Percentiles rank a stretch among this genome's conserved stretches.
These are phyloP conservation scores for Echiichthys vipera DNA, from an alignment of 2,797 vertebrate species.

Conservation along the genomic window DNA sequence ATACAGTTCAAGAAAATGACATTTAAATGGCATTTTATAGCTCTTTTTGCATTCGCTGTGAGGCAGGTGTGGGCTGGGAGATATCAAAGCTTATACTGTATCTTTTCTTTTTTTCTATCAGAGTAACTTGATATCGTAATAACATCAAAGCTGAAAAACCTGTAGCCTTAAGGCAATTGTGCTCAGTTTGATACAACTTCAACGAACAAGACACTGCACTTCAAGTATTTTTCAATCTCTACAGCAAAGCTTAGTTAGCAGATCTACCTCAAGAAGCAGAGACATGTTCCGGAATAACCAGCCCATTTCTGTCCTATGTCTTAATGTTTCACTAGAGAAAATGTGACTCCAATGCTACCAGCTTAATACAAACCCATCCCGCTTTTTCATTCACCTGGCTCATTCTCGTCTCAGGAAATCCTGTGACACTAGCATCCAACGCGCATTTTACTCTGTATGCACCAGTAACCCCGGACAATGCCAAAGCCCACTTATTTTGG, in stretches of 20 bases:
- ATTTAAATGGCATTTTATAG: constrained; percentile 76
- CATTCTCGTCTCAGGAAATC: constrained; percentile 42
- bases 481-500: constrained; percentile 43
- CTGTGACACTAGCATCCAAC: constrained; percentile 48
- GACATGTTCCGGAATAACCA: constrained; percentile 33
- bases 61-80: constrained; percentile 31
- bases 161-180: constrained; percentile 33
- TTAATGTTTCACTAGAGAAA: constrained; percentile 28
- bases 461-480: constrained; percentile 45
- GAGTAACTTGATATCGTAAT: constrained; percentile 37
- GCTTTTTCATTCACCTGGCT: constrained; percentile 37
- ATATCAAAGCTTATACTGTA: constrained; percentile 39
- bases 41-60: constrained; percentile 43
- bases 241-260: constrained; percentile 8
- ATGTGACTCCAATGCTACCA: constrained; percentile 27
- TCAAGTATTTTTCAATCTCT: constrained; percentile 16
- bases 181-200: constrained; percentile 14
- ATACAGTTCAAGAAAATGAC: constrained; percentile 70
- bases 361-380: constrained; percentile 31
- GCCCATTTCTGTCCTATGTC: constrained; percentile 7
- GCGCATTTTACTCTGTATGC: constrained; percentile 47
- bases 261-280: constrained; percentile 2
- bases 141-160: constrained; percentile 50
- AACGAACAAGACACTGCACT: constrained; percentile 20
- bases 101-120: constrained; percentile 38